Evolutionary conservation across 2,888 invertebrate species (phyloP).

Genomic region (Parnassius mnemosyne): DNA sequence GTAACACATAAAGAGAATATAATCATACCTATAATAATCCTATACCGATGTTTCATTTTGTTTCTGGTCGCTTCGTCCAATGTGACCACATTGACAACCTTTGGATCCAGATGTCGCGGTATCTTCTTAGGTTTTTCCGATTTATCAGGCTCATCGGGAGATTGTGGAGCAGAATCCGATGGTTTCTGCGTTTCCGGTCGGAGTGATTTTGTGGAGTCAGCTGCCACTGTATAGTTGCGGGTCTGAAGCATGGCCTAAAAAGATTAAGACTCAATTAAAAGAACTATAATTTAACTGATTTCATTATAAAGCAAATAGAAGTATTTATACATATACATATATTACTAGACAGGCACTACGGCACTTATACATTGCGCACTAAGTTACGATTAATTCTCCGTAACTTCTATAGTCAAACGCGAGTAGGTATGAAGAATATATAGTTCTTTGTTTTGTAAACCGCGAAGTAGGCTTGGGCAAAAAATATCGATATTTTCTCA

Average conservation of each 20-base stretch:
- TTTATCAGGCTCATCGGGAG: constrained; percentile 25
- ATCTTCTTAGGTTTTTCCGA: constrained; percentile 45
- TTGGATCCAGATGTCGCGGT: constrained; percentile 68
- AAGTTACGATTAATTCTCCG: no score
- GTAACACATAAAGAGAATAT: not conserved
- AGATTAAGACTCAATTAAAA: not conserved
- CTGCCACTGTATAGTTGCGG: constrained; percentile 64
- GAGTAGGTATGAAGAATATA: no score
- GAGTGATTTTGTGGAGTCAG: constrained; percentile 56
- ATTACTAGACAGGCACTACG: no score
- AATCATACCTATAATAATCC: constrained; percentile 66
- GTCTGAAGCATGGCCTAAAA: constrained; percentile 63
- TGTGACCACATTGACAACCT: constrained; percentile 58
- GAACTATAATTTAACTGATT: no score
- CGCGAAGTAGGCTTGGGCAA: no score
- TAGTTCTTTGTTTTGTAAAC: no score
- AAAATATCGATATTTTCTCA: no score
- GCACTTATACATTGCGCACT: no score
- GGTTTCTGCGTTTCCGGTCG: constrained; percentile 45
- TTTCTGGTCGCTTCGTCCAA: constrained; percentile 75
- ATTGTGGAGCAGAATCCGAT: constrained; percentile 29
- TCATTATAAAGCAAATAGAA: no score
- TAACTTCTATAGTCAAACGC: no score
- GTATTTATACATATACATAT: no score
- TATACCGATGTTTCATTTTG: constrained; percentile 77